A percentile compares a stretch with the other conserved stretches of the same genome.
phyloP scores from a whole-genome alignment of 2,888 invertebrate genomes.

The Euplexia lucipara region DNA sequence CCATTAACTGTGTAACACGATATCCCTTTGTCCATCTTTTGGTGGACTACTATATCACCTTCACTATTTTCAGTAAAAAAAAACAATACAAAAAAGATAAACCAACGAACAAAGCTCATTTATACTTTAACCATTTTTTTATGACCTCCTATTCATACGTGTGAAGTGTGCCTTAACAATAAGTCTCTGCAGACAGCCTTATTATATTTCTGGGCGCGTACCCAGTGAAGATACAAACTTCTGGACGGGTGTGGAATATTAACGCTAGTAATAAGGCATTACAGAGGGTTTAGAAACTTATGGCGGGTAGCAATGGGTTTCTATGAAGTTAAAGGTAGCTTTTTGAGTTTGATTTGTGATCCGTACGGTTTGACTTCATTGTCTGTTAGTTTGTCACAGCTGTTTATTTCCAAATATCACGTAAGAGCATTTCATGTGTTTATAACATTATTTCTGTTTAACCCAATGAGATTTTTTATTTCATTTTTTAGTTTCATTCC shows the following conservation, averaged over 20 bases:
- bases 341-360: no score
- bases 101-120: constrained; percentile 1
- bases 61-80: background rate
- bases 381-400: no score
- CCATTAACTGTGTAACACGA: no score
- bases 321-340: constrained; percentile 9
- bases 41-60: no score
- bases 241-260: constrained; percentile 37
- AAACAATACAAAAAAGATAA: constrained; percentile 1
- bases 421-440: no score
- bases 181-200: constrained; percentile 21
- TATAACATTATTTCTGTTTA: no score
- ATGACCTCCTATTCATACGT: constrained; percentile 36
- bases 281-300: constrained; percentile 45
- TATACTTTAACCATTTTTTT: constrained; percentile 25
- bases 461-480: no score
- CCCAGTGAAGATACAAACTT: constrained; percentile 45
- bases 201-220: constrained; percentile 51
- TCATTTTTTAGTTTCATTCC: no score
- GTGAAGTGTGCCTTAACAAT: constrained; percentile 29
- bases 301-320: constrained; percentile 6
- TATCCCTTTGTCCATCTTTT: no score
- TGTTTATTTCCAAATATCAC: no score
- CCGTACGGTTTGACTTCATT: no score
- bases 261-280: constrained; percentile 36